phyloP scores from a whole-genome alignment of 2,797 vertebrate genomes.

The Cryptoblepharus egeriae region DNA sequence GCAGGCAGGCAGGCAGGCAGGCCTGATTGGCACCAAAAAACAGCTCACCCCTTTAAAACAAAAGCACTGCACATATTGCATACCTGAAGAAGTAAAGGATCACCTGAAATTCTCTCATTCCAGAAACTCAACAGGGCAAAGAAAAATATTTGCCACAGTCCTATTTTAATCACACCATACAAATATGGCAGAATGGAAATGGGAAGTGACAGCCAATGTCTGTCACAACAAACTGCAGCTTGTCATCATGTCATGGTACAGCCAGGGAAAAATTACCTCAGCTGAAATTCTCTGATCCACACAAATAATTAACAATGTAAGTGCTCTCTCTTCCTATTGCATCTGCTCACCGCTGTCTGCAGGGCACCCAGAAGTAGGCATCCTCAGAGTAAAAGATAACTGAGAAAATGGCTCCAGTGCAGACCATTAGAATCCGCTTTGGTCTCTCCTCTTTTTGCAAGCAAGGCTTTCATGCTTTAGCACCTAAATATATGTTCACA shows the following conservation, averaged over 20 bases:
- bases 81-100: background rate
- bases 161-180: conserved; percentile 1
- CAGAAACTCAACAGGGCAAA: background rate
- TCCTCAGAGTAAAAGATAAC: background rate
- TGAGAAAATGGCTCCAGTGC: background rate
- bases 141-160: background rate
- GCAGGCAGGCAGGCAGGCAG: no score
- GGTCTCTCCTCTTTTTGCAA: background rate
- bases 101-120: conserved; percentile 25
- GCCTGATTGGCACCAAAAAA: background rate
- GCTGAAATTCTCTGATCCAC: background rate
- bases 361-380: background rate
- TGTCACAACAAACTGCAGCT: background rate
- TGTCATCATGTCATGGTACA: background rate
- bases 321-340: background rate
- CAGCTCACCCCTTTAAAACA: conserved; percentile 34
- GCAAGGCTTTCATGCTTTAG: background rate
- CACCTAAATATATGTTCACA: background rate
- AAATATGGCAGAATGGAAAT: background rate
- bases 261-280: background rate
- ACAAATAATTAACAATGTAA: background rate
- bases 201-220: background rate
- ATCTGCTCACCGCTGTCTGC: background rate
- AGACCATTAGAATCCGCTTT: background rate
- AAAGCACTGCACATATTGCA: conserved; percentile 14